These are phyloP conservation scores for Pristionchus japonicus DNA, from an alignment of 2,888 invertebrate genomes.

Conservation along the genomic window DNA sequence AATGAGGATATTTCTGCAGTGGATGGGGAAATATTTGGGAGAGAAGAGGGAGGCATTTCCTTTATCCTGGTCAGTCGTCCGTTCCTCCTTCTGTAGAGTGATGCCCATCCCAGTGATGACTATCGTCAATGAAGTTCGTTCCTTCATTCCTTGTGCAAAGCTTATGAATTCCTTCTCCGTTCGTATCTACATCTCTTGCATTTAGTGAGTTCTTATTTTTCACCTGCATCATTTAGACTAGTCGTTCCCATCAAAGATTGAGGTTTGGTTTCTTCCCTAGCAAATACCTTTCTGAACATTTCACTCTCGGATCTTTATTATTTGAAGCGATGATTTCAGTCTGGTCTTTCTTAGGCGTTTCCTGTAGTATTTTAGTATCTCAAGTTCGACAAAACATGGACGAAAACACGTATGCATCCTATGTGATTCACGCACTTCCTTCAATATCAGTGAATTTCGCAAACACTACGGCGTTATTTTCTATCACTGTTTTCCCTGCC, in stretches of 20 bases:
- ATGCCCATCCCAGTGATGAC: neutral
- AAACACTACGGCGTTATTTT: neutral
- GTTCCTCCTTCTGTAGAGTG: neutral
- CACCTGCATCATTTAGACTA: no score
- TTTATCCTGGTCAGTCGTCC: conserved; percentile 13
- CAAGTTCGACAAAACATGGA: neutral
- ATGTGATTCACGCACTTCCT: no score
- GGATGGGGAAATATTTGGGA: conserved; percentile 10
- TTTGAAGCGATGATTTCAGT: no score
- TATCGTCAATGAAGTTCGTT: neutral
- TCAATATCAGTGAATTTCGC: conserved; percentile 7
- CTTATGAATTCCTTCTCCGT: no score
- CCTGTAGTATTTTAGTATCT: neutral
- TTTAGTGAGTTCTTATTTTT: no score
- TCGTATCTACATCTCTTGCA: no score
- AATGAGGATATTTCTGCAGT: conserved; percentile 15
- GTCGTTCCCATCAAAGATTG: no score
- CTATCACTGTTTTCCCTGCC: neutral
- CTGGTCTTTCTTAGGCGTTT: no score
- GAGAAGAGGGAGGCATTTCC: conserved; percentile 9
- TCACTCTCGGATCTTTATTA: no score
- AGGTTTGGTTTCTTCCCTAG: no score
- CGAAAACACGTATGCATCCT: neutral
- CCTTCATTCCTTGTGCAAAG: neutral
- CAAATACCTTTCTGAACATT: no score